phyloP scores from a whole-genome alignment of 2,113 vertebrate species.

The Panthera tigris region DNA sequence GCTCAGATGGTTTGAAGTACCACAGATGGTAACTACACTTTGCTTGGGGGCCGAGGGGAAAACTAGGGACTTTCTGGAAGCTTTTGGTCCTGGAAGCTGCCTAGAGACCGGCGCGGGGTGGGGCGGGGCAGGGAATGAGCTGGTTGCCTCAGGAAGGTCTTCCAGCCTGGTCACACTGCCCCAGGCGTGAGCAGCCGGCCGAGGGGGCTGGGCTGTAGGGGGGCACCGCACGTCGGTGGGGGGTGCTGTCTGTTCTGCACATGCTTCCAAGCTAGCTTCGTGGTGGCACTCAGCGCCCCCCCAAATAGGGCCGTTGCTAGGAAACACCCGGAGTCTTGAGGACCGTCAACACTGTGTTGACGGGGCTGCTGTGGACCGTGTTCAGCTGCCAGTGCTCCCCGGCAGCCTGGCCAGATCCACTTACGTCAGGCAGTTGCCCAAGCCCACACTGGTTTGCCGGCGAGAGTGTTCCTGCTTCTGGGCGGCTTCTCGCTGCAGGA shows the following conservation, averaged over 20 bases:
- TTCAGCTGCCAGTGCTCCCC: not conserved
- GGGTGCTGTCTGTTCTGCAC: not conserved
- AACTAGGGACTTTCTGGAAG: not conserved
- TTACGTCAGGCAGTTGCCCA: constrained; percentile 44
- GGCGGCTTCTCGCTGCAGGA: not conserved
- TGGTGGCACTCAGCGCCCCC: not conserved
- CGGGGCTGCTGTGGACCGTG: not conserved
- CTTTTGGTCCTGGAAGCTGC: constrained; percentile 30
- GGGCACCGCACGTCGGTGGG: rapidly evolving
- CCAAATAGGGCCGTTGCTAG: constrained; percentile 69
- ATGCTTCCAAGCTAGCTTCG: not conserved
- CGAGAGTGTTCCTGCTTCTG: not conserved
- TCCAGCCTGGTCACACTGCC: not conserved
- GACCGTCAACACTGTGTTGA: not conserved
- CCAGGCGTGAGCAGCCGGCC: not conserved
- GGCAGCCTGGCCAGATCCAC: not conserved
- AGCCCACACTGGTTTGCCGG: not conserved
- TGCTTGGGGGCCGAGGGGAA: not conserved
- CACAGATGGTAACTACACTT: not conserved
- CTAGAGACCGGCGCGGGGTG: not conserved
- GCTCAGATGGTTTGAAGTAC: not conserved
- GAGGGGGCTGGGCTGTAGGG: not conserved
- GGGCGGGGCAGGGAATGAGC: not conserved
- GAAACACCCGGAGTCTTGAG: constrained; percentile 52
- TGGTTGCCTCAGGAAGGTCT: not conserved